Percentiles rank a stretch among this genome's conserved stretches.
Conservation (phyloP, 1,140 invertebrate genomes). For the Oedothorax gibbosus region DNA sequence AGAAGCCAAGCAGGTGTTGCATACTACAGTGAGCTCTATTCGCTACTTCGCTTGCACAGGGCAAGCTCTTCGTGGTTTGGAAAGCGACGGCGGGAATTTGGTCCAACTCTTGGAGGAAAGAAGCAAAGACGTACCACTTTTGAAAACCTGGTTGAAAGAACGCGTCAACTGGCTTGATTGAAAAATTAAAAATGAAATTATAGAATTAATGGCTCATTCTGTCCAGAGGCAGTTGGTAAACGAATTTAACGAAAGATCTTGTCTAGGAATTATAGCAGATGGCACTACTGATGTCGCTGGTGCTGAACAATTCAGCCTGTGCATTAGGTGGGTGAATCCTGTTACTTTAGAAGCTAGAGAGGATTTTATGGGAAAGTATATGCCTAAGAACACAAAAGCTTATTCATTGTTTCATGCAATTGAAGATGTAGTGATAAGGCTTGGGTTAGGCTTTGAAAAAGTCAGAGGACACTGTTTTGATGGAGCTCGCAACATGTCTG, state of each 20-base stretch:
- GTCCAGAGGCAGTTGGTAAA: slow-evolving; percentile 21
- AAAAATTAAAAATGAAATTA: slow-evolving; percentile 22
- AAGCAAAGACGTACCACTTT: slow-evolving; percentile 18
- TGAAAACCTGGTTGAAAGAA: slow-evolving; percentile 7
- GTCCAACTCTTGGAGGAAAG: slow-evolving; percentile 5
- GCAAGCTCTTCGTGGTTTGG: slow-evolving; percentile 12
- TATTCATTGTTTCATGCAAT: slow-evolving; percentile 13
- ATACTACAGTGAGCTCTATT: slow-evolving; percentile 4
- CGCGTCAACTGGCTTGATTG: neutral
- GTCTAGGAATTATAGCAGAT: slow-evolving; percentile 5
- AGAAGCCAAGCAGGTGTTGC: slow-evolving; percentile 3
- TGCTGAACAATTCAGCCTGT: slow-evolving; percentile 23
- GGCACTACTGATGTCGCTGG: slow-evolving; percentile 13
- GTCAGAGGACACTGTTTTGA: slow-evolving; percentile 15
- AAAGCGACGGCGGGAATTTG: slow-evolving; percentile 17
- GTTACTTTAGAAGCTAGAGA: neutral
- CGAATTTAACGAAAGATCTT: neutral
- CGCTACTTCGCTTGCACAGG: slow-evolving; percentile 10
- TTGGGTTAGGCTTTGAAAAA: slow-evolving; percentile 17
- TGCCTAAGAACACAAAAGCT: slow-evolving; percentile 1
- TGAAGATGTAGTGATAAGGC: slow-evolving; percentile 15
- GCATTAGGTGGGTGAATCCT: slow-evolving; percentile 5
- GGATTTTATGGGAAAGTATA: slow-evolving; percentile 17
- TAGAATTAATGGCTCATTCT: slow-evolving; percentile 22
- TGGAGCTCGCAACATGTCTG: neutral